Evolutionary conservation across 1,140 invertebrate genomes (phyloP).

Genomic region (Planococcus citri): DNA sequence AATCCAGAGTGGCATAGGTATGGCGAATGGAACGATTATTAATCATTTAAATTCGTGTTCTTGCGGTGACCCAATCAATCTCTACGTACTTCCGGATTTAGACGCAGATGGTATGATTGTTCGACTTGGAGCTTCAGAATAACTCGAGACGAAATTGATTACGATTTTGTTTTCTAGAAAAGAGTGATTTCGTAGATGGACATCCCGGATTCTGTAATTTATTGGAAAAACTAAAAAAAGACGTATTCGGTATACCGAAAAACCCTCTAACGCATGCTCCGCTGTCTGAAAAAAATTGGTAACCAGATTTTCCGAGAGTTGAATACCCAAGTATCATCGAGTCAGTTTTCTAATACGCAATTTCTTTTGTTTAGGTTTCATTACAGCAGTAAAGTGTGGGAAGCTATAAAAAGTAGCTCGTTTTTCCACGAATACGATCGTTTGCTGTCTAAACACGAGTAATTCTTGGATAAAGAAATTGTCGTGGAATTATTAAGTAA

Average conservation of each 20-base stretch:
- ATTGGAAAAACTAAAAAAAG: slow-evolving; percentile 49
- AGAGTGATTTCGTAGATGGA: slow-evolving; percentile 40
- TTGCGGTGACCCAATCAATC: slow-evolving; percentile 48
- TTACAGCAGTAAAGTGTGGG: slow-evolving; percentile 68
- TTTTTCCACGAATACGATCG: slow-evolving; percentile 70
- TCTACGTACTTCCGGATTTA: slow-evolving; percentile 56
- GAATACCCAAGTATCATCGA: neutral
- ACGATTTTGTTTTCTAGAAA: slow-evolving; percentile 27
- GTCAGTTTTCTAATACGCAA: neutral
- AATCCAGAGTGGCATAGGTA: slow-evolving; percentile 50
- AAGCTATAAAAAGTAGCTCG: slow-evolving; percentile 66
- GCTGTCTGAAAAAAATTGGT: slow-evolving; percentile 59
- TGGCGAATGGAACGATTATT: slow-evolving; percentile 43
- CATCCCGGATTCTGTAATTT: slow-evolving; percentile 52
- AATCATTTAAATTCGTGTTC: slow-evolving; percentile 40
- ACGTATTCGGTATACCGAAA: slow-evolving; percentile 52
- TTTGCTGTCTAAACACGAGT: slow-evolving; percentile 41
- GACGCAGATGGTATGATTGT: slow-evolving; percentile 44
- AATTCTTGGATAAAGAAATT: neutral
- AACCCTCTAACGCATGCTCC: slow-evolving; percentile 49
- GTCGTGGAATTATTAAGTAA: neutral
- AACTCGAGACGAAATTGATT: neutral
- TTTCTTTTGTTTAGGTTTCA: slow-evolving; percentile 43
- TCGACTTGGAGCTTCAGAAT: no score
- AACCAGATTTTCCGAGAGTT: slow-evolving; percentile 24